Conservation (phyloP, 2,113 vertebrate genomes). For the Pristiophorus japonicus region DNA sequence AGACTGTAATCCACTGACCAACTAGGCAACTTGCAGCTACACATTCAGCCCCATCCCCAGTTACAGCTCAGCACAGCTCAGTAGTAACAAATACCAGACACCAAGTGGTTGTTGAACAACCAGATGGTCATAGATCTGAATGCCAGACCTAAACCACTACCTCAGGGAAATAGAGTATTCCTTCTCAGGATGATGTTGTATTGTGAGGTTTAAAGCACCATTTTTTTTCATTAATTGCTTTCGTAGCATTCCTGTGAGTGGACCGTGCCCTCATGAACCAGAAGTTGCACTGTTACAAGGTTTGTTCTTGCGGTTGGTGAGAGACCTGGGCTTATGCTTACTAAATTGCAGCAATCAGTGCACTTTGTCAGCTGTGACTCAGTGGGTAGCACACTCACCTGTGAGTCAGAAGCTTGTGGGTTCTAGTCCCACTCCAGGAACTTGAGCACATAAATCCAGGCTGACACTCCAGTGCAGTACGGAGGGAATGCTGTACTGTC, state of each 20-base stretch:
- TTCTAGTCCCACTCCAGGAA: no score
- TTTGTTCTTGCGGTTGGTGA: not conserved
- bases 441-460: no score
- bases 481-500: no score
- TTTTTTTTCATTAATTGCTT: not conserved
- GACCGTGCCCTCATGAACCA: no score
- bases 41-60: not conserved
- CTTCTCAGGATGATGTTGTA: not conserved
- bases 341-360: not conserved
- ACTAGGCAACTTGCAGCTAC: not conserved
- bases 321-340: not conserved
- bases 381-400: no score
- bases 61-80: not conserved
- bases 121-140: not conserved
- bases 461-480: no score
- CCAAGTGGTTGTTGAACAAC: not conserved
- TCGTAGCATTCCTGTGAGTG: not conserved
- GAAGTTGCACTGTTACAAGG: no score
- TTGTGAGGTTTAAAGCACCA: not conserved
- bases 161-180: not conserved
- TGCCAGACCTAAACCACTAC: not conserved
- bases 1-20: not conserved
- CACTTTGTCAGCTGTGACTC: no score
- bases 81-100: not conserved
- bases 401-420: no score